Conservation (phyloP, 2,888 invertebrate species). For the Temnothorax ravouxi region DNA sequence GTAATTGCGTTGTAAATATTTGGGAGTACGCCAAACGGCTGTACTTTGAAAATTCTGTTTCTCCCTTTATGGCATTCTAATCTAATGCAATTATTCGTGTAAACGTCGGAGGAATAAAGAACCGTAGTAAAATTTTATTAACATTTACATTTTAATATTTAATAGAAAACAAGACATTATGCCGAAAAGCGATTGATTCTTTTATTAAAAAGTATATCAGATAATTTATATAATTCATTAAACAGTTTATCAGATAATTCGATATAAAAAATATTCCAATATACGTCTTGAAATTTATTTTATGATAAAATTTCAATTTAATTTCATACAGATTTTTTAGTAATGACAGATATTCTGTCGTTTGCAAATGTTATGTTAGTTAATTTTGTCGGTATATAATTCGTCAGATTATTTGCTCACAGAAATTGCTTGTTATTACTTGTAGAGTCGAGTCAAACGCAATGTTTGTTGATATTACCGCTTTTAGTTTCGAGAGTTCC, state of each 20-base stretch:
- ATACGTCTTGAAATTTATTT: background rate
- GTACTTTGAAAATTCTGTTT: constrained; percentile 23
- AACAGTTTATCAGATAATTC: background rate
- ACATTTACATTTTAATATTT: background rate
- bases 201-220: background rate
- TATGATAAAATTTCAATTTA: background rate
- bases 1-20: constrained; percentile 45
- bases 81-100: constrained; percentile 5
- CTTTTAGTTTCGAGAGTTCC: constrained; percentile 64
- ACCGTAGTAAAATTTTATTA: background rate
- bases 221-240: background rate
- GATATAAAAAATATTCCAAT: constrained; percentile 11
- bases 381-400: background rate
- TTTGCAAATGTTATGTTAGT: constrained; percentile 1
- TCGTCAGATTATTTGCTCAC: background rate
- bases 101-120: background rate
- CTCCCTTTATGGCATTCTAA: constrained; percentile 8
- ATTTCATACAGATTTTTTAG: background rate
- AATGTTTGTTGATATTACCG: constrained; percentile 42
- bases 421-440: constrained; percentile 12
- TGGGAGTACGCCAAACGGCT: constrained; percentile 24
- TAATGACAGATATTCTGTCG: background rate
- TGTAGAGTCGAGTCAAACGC: background rate
- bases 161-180: background rate
- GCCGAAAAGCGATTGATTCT: background rate